Base-by-base conservation (phyloP, 2,888 invertebrate species). In the Tetranychus truncatus region DNA sequence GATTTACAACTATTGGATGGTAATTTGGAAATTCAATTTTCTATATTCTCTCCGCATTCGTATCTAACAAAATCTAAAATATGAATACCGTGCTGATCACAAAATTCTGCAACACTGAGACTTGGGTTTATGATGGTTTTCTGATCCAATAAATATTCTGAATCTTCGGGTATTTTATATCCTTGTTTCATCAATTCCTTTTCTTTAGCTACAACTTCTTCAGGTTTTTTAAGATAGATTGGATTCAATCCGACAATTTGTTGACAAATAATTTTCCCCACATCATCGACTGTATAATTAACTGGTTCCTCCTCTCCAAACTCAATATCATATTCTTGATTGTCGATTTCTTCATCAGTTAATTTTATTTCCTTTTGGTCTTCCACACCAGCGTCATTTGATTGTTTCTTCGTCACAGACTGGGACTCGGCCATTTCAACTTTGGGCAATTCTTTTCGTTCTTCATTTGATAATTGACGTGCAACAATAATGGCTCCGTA, bases 191-290 rank as follows among this genome's bases (percentile, higher is more conserved):
- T 72, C 24, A 75, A 55, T 44, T 74, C 76, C 77, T 86, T 82
- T 79, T 88, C 87, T 24, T 76, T 74, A 6, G 66, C 67, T 67
- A 74, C 71, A 66, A 73, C 72, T 66, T 74, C 73, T n/a, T 74
- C 71, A 45, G 71, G 67, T 6, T 73, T 75, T 71, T 74, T 66
- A 15, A 69, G 71, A 15, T 74, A 69, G 20, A 21, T 66, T 44
- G 93, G 93, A 80, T 89, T 89, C 87, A 92, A 88, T 82, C 88
- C 94, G 34, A 96, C 91, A 80, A 96, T 88, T 81, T 96, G 96
- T 82, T 95, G 95, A 81, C 94, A 93, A 8, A 96, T 82, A 80
- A 91, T 88, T 79, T 87, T 87, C 21, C 89, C 89, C 11, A 90
- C 81, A 72, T 84, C 81, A 45, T 84, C 80, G 20, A 79, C 44